Percentiles rank a stretch among this genome's conserved stretches.
phyloP scores from a whole-genome alignment of 2,888 invertebrate genomes.

The Chydorus sphaericus region DNA sequence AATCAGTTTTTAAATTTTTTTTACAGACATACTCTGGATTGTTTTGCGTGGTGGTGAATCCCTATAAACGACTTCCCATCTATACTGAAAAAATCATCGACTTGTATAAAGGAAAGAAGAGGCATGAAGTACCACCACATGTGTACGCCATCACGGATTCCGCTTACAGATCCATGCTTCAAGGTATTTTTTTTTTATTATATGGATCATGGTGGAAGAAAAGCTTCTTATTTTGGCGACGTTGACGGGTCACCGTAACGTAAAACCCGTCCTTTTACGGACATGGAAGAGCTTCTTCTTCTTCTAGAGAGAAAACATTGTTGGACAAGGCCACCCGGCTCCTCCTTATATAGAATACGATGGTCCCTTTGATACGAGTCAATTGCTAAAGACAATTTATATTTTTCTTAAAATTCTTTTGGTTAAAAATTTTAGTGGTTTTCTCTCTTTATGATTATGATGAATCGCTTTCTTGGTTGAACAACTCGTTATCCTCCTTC shows the following conservation, averaged over 20 bases:
- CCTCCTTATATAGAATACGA: not conserved
- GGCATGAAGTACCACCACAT: conserved; percentile 98
- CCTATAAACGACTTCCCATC: conserved; percentile 96
- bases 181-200: conserved; percentile 52
- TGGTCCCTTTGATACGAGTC: conserved; percentile 3
- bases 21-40: conserved; percentile 98
- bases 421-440: too few relatives aligned
- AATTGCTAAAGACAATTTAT: too few relatives aligned
- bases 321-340: not conserved
- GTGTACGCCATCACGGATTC: conserved; percentile 99
- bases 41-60: conserved; percentile 99
- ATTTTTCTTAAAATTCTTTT: too few relatives aligned
- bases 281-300: not conserved
- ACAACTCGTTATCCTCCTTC: too few relatives aligned
- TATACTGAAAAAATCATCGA: conserved; percentile 99
- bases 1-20: not conserved
- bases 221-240: not conserved
- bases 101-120: conserved; percentile 96
- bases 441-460: too few relatives aligned
- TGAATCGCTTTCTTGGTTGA: too few relatives aligned
- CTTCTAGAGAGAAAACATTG: not conserved
- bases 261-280: conserved; percentile 4
- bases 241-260: not conserved
- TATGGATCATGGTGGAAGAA: too few relatives aligned
- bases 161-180: conserved; percentile 97